Conservation (phyloP, 2,113 vertebrate species). For the Ahaetulla prasina region DNA sequence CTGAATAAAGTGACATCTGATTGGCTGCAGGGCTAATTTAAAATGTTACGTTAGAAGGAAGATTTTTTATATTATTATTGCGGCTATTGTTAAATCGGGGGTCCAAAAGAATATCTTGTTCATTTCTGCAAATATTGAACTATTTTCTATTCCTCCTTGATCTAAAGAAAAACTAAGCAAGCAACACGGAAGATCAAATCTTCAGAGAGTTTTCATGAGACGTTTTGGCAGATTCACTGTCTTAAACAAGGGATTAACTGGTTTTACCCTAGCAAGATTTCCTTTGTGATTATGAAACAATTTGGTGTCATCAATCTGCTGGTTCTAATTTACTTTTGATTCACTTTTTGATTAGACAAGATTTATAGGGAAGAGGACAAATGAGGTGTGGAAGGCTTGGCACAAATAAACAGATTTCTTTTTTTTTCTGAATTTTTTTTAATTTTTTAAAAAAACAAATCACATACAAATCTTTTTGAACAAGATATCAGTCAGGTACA, state of each 20-base stretch:
- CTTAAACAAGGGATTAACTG: neutral
- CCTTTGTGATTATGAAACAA: neutral
- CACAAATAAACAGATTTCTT: neutral
- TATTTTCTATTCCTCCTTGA: neutral
- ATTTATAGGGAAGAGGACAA: neutral
- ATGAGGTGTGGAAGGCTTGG: neutral
- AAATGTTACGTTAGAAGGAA: neutral
- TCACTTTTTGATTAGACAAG: neutral
- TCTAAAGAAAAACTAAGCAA: neutral
- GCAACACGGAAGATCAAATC: neutral
- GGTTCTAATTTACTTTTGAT: neutral
- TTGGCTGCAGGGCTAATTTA: neutral
- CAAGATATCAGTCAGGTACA: too few relatives aligned
- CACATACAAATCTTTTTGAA: too few relatives aligned
- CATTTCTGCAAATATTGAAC: neutral
- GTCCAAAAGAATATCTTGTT: neutral
- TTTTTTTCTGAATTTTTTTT: too few relatives aligned
- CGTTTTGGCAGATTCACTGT: neutral
- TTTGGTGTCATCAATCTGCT: neutral
- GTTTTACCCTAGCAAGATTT: neutral
- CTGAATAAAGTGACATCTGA: neutral
- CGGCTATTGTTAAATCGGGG: neutral
- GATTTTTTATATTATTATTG: neutral
- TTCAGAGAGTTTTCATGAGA: neutral
- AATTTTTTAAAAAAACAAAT: too few relatives aligned